phyloP scores from a whole-genome alignment of 1,140 invertebrate species.

The Aphidius ervi region DNA sequence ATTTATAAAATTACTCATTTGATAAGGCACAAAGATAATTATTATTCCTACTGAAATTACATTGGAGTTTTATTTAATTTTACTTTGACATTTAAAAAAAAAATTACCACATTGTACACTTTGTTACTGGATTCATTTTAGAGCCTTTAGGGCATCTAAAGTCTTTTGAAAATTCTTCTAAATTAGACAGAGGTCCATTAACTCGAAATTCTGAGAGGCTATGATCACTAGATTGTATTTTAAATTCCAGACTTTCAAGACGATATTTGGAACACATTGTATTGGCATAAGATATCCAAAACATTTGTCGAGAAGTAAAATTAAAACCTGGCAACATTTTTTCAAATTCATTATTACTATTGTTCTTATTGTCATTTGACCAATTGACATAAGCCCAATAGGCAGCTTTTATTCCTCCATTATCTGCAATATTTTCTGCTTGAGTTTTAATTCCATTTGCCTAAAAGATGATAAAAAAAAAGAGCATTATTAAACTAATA shows the following conservation, averaged over 20 bases:
- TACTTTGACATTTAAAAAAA: too few relatives aligned
- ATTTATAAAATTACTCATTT: too few relatives aligned
- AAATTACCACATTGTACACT: constrained; percentile 78
- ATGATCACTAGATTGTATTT: constrained; percentile 41
- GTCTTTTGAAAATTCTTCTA: constrained; percentile 75
- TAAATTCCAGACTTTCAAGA: constrained; percentile 29
- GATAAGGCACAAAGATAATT: too few relatives aligned
- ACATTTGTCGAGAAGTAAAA: constrained; percentile 53
- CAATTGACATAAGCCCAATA: constrained; percentile 76
- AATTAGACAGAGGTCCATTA: constrained; percentile 78
- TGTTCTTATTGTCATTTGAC: too few relatives aligned
- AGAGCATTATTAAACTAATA: background rate
- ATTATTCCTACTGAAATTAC: too few relatives aligned
- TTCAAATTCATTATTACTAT: constrained; percentile 38
- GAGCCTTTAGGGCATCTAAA: constrained; percentile 76
- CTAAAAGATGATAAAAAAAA: constrained; percentile 45
- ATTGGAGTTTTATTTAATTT: too few relatives aligned
- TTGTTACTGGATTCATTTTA: constrained; percentile 78
- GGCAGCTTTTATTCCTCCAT: constrained; percentile 81
- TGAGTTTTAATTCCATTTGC: constrained; percentile 83
- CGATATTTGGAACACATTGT: constrained; percentile 51
- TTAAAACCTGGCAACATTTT: constrained; percentile 48
- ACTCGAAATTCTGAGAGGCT: constrained; percentile 69
- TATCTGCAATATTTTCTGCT: constrained; percentile 88
- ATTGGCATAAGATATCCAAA: constrained; percentile 62